Evolutionary conservation across 92 coral and sea anemone species (phyloP).

Genomic region (Heteractis magnifica): DNA sequence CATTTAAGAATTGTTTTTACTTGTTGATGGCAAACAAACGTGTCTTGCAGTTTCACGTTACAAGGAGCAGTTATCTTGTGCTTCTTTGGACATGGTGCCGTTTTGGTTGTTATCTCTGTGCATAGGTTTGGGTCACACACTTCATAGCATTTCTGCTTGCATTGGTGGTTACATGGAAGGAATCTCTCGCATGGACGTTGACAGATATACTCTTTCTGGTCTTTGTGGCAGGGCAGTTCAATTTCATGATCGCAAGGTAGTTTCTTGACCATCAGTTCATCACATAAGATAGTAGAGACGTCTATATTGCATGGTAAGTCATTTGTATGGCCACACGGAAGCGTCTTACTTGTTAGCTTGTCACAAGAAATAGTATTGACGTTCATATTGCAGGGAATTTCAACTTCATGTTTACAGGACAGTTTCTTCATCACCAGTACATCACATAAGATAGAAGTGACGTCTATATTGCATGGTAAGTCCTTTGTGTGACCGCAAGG

Average conservation of each 20-base stretch:
- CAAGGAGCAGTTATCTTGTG: slow-evolving; percentile 6
- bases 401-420: slow-evolving; percentile 20
- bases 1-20: neutral
- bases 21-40: neutral
- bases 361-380: slow-evolving; percentile 2
- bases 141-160: slow-evolving; percentile 58
- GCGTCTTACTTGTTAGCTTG: slow-evolving; percentile 2
- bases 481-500: neutral
- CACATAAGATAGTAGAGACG: slow-evolving; percentile 11
- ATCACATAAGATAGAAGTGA: neutral
- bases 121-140: slow-evolving; percentile 45
- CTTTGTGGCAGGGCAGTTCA: slow-evolving; percentile 41
- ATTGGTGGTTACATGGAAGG: slow-evolving; percentile 65
- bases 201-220: slow-evolving; percentile 39
- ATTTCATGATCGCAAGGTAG: slow-evolving; percentile 62
- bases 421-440: neutral
- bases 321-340: slow-evolving; percentile 14
- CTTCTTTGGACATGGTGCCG: slow-evolving; percentile 40
- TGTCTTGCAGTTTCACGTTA: neutral
- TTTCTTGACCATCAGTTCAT: slow-evolving; percentile 7
- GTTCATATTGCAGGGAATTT: neutral
- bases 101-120: slow-evolving; percentile 21
- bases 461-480: neutral
- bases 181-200: slow-evolving; percentile 28
- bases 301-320: slow-evolving; percentile 21